Base-by-base conservation (phyloP, 1,140 invertebrate species). In the Druon quercuslanigerum region DNA sequence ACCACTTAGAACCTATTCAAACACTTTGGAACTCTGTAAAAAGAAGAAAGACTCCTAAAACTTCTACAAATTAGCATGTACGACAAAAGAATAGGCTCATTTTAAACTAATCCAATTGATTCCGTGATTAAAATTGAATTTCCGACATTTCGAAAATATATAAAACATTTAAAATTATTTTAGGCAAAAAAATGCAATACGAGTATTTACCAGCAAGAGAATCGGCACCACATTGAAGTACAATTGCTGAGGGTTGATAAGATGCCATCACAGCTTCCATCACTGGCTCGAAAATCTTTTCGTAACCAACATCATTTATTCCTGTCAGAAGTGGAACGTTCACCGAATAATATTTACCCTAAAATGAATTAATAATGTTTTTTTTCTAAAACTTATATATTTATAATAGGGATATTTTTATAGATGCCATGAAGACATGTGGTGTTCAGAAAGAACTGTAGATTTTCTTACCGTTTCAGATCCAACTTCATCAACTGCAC, bases 311-410 rank as follows among this genome's bases (percentile, higher is more conserved):
- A 89, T 99, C 99, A 88, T 99, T 98, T 94, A 99, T 99, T 51
- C 99, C 99, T 92, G 99, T 99, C 72, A 98, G 92, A 1, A 99
- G 92, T 0, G 99, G 99, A 88, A 99, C 99, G 91, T 99, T 99
- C 0, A 99, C 97, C 14, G 99, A 98, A 92, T 99, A 99, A 89
- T 99, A 99, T 92, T 99, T 99, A 52, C 99, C 99, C 93, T 91
- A 11, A 74, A 79, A 75, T 71, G 6, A 78, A 46, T 60, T 46
- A 50, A 52, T 17, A 71, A 71, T 16, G 5, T 50, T 51, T 46
- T 0, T 46, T 11, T 46, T 46, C 40, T 46, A 0, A 46, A 46
- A 46, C 40, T 46, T 46, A 9, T 46, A 9, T 8, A 46, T 1
- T 11, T 9, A 46, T 0, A 46, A 46, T 9, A 46, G 1, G 11